Percentiles rank a stretch among this genome's conserved stretches.
Evolutionary conservation across 1,140 invertebrate species (phyloP).

Genomic region (Drosophila jambulina): DNA sequence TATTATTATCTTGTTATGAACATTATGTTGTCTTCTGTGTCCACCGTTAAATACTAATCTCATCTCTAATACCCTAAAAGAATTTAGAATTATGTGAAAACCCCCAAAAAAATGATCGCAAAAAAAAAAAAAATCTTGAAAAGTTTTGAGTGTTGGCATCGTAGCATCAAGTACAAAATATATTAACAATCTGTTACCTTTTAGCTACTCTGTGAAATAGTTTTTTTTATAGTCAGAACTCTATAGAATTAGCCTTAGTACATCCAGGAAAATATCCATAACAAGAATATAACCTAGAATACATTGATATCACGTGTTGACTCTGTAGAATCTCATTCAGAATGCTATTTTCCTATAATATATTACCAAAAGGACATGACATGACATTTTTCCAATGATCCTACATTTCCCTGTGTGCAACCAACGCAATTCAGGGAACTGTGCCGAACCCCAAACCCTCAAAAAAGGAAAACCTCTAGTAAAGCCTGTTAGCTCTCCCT

Average conservation of each 20-base stretch:
- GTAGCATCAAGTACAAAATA: too few species aligned
- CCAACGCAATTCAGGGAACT: constrained; percentile 49
- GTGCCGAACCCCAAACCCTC: constrained; percentile 29
- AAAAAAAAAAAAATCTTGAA: too few species aligned
- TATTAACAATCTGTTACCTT: neutral
- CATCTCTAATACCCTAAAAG: too few species aligned
- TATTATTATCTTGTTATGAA: too few species aligned
- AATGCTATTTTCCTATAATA: neutral
- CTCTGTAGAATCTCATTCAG: neutral
- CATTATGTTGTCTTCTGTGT: too few species aligned
- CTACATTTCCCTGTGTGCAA: constrained; percentile 4
- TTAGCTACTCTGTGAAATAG: neutral
- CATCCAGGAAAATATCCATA: neutral
- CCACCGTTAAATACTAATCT: too few species aligned
- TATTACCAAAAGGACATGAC: neutral
- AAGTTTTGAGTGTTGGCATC: too few species aligned
- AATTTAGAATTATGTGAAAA: too few species aligned
- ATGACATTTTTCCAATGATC: constrained; percentile 6
- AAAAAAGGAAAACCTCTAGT: neutral
- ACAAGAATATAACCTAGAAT: neutral
- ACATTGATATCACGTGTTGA: too few species aligned
- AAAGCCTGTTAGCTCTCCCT: constrained; percentile 34
- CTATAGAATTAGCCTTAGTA: too few species aligned
- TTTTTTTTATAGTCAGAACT: neutral
- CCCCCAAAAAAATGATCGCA: too few species aligned